Conservation (phyloP, 2,888 invertebrate genomes). For the Antheraea assamensis region DNA sequence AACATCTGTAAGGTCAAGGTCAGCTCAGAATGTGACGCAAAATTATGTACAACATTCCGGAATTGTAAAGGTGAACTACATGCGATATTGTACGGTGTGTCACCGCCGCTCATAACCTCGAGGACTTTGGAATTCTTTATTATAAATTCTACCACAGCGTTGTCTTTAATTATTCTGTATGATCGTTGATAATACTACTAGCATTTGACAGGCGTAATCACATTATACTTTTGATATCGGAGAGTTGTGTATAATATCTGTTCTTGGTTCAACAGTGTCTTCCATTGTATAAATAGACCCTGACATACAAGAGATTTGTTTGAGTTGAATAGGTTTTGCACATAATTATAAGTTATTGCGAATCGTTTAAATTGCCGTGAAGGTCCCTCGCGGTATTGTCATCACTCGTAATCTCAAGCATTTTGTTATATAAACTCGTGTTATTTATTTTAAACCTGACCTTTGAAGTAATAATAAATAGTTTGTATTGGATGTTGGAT, state of each 20-base stretch:
- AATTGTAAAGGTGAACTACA: slow-evolving; percentile 50
- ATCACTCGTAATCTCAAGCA: slow-evolving; percentile 5
- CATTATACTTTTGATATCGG: not conserved
- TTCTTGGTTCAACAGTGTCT: not conserved
- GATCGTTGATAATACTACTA: not conserved
- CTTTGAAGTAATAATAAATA: slow-evolving; percentile 25
- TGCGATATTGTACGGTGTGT: slow-evolving; percentile 38
- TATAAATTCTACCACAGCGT: not conserved
- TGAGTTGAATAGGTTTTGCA: not conserved
- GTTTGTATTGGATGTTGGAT: not conserved
- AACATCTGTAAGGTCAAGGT: slow-evolving; percentile 39
- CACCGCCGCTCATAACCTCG: slow-evolving; percentile 30
- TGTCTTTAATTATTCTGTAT: not conserved
- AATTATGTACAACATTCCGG: slow-evolving; percentile 41
- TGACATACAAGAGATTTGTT: slow-evolving; percentile 10
- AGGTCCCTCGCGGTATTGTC: slow-evolving; percentile 13
- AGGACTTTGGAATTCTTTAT: not conserved
- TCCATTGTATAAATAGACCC: not conserved
- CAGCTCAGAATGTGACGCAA: slow-evolving; percentile 35
- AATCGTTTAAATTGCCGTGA: slow-evolving; percentile 13
- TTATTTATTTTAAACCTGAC: slow-evolving; percentile 13
- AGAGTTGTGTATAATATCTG: not conserved
- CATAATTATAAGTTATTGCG: slow-evolving; percentile 8
- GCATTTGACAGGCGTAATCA: not conserved
- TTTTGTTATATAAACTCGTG: slow-evolving; percentile 10